These are phyloP conservation scores for Anisognathus igniventris DNA, from an alignment of 2,797 vertebrate genomes.

Conservation along the genomic window DNA sequence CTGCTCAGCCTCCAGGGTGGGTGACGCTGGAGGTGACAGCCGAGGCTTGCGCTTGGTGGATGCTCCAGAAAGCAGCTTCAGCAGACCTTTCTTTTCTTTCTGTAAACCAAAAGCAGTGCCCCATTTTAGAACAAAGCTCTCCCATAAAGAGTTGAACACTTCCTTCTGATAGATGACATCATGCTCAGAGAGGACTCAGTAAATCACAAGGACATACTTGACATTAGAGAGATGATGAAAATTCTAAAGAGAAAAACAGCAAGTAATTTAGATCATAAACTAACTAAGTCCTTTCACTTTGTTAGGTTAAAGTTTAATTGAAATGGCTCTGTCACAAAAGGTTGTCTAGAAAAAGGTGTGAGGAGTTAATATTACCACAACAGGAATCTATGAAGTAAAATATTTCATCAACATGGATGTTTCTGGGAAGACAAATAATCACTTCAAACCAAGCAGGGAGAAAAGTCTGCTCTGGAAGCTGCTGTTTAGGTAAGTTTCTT, in stretches of 20 bases:
- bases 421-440: neutral
- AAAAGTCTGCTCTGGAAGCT: constrained; percentile 9
- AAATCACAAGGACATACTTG: neutral
- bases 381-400: neutral
- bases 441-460: neutral
- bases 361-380: neutral
- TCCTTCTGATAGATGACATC: neutral
- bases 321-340: neutral
- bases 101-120: constrained; percentile 56
- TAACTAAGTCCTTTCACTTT: neutral
- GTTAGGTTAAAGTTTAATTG: neutral
- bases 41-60: constrained; percentile 93
- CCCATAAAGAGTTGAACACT: neutral
- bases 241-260: neutral
- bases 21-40: constrained; percentile 90
- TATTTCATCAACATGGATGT: neutral
- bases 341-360: neutral
- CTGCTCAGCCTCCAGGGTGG: constrained; percentile 89
- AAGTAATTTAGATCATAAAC: neutral
- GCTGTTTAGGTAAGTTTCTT: constrained; percentile 21
- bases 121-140: neutral
- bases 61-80: constrained; percentile 89
- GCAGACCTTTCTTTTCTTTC: constrained; percentile 96
- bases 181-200: neutral
- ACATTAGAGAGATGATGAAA: neutral